A percentile compares a stretch with the other conserved stretches of the same genome.
Evolutionary conservation across 1,140 invertebrate species (phyloP).

Genomic region (Drosophila guanche): DNA sequence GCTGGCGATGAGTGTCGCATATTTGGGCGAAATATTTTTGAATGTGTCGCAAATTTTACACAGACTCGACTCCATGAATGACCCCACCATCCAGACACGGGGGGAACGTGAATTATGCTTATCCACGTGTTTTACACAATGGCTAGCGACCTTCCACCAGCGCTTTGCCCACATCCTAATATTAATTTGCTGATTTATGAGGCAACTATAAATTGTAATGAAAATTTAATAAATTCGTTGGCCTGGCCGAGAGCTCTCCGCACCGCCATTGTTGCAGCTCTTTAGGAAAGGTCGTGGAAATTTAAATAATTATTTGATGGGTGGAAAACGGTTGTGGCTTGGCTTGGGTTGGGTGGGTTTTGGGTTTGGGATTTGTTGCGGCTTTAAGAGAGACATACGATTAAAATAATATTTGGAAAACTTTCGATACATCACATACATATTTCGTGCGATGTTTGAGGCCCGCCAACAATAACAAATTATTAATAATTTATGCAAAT

Average conservation of each 20-base stretch:
- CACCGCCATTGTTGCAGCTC: constrained; percentile 32
- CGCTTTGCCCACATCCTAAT: constrained; percentile 47
- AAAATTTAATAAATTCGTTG: constrained; percentile 73
- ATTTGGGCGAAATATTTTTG: constrained; percentile 50
- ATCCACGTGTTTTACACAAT: constrained; percentile 58
- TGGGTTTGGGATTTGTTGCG: constrained; percentile 1
- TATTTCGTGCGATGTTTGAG: background rate
- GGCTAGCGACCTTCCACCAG: constrained; percentile 35
- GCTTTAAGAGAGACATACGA: constrained; percentile 30
- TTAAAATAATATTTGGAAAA: constrained; percentile 10
- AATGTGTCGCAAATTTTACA: constrained; percentile 54
- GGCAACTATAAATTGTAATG: constrained; percentile 73
- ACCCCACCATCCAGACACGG: constrained; percentile 6
- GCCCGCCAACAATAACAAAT: constrained; percentile 28
- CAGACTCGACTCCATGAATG: constrained; percentile 4
- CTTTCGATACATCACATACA: constrained; percentile 8
- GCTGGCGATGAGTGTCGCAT: constrained; percentile 14
- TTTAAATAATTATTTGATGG: constrained; percentile 30
- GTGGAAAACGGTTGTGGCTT: too few species aligned
- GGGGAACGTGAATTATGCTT: constrained; percentile 56
- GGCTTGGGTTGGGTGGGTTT: too few species aligned
- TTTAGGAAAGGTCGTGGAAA: constrained; percentile 6
- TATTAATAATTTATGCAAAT: constrained; percentile 44
- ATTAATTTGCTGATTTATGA: constrained; percentile 79
- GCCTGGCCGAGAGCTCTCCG: constrained; percentile 23